A percentile compares a stretch with the other conserved stretches of the same genome.
Conservation (phyloP, 2,888 invertebrate species). For the Ichneumoninae sp. region DNA sequence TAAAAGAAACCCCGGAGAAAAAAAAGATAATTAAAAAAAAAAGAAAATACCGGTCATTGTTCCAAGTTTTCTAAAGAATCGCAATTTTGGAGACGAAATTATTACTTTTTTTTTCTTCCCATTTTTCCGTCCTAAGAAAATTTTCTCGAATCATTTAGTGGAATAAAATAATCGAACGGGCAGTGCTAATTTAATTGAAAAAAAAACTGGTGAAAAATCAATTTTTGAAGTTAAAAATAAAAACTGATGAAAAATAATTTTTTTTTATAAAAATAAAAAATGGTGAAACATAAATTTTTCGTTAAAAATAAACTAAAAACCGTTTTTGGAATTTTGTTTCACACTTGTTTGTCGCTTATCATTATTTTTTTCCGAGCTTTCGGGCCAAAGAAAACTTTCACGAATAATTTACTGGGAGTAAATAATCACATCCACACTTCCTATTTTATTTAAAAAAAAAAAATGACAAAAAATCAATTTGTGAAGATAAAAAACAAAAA, state of each 20-base stretch:
- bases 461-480: neutral
- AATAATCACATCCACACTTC: too few species aligned
- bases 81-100: slow-evolving; percentile 21
- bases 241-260: too few species aligned
- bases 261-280: too few species aligned
- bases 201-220: neutral
- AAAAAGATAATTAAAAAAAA: slow-evolving; percentile 6
- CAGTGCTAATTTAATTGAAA: neutral
- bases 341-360: neutral
- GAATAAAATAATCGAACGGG: neutral
- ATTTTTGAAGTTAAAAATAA: too few species aligned
- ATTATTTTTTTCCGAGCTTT: slow-evolving; percentile 5
- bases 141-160: neutral
- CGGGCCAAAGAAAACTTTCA: neutral
- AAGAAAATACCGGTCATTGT: slow-evolving; percentile 26
- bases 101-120: neutral
- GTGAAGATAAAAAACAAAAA: neutral
- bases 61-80: slow-evolving; percentile 34
- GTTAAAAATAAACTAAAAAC: neutral
- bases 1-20: slow-evolving; percentile 17
- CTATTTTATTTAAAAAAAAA: neutral
- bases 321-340: neutral
- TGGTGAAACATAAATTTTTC: too few species aligned
- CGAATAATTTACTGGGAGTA: too few species aligned
- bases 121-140: neutral